phyloP scores from a whole-genome alignment of 2,113 vertebrate genomes.

The Laterallus jamaicensis region DNA sequence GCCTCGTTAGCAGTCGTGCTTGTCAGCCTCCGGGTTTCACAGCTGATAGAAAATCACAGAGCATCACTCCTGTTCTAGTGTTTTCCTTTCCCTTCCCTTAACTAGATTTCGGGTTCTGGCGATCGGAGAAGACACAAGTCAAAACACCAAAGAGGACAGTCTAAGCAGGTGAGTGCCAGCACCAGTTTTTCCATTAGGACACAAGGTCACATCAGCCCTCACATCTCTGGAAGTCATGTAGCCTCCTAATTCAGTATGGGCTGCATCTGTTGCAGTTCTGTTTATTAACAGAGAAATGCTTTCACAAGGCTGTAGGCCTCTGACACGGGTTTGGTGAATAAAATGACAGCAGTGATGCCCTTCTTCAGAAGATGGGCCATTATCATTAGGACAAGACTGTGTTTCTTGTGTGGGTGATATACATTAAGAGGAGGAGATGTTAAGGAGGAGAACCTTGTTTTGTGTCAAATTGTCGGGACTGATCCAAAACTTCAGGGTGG shows the following conservation, averaged over 20 bases:
- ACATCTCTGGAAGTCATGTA: not conserved
- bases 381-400: not conserved
- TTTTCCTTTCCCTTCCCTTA: not conserved
- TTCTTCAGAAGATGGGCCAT: not conserved
- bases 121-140: conserved; percentile 77
- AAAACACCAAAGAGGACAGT: conserved; percentile 64
- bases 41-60: not conserved
- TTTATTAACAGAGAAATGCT: not conserved
- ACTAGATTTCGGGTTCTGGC: conserved; percentile 86
- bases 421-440: not conserved
- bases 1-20: not conserved
- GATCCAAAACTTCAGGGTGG: not conserved
- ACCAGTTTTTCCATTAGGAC: not conserved
- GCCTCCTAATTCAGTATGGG: not conserved
- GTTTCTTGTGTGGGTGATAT: not conserved
- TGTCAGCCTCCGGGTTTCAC: not conserved
- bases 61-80: not conserved
- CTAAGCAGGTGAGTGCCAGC: conserved; percentile 68
- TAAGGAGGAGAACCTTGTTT: not conserved
- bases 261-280: not conserved
- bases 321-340: not conserved
- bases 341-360: not conserved
- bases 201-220: not conserved
- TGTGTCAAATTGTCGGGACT: not conserved
- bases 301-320: not conserved